Conservation (phyloP, 1,140 invertebrate genomes). For the Drosophila lini region DNA sequence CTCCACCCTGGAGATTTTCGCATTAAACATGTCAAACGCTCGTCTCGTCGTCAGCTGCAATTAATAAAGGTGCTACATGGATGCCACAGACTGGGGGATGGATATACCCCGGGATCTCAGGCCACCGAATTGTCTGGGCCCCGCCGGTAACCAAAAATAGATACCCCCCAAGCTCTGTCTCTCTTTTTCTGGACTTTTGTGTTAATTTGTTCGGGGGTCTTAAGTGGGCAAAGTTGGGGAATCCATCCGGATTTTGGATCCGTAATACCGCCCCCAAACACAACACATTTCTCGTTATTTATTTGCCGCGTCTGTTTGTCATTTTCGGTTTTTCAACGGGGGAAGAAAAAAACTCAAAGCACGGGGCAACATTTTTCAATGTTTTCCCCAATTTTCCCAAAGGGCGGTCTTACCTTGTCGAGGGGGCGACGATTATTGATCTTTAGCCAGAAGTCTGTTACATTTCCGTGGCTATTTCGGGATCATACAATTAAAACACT, state of each 20-base stretch:
- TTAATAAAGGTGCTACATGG: slow-evolving; percentile 81
- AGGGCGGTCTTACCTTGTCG: slow-evolving; percentile 7
- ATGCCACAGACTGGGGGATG: slow-evolving; percentile 33
- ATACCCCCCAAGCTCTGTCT: slow-evolving; percentile 13
- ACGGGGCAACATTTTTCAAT: slow-evolving; percentile 61
- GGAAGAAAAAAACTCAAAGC: slow-evolving; percentile 25
- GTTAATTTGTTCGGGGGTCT: slow-evolving; percentile 55
- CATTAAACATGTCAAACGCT: slow-evolving; percentile 81
- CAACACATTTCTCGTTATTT: slow-evolving; percentile 65
- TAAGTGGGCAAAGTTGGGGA: slow-evolving; percentile 23
- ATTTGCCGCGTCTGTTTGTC: slow-evolving; percentile 81
- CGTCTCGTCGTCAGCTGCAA: slow-evolving; percentile 80
- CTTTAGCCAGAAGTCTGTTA: slow-evolving; percentile 70
- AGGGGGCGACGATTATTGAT: slow-evolving; percentile 68
- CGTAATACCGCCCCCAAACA: slow-evolving; percentile 8
- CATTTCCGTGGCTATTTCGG: slow-evolving; percentile 68
- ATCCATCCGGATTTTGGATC: neutral
- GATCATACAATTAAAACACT: slow-evolving; percentile 56
- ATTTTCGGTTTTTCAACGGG: slow-evolving; percentile 36
- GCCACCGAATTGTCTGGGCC: slow-evolving; percentile 43
- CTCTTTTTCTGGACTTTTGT: slow-evolving; percentile 17
- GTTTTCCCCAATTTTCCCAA: slow-evolving; percentile 4
- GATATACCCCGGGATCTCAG: slow-evolving; percentile 35
- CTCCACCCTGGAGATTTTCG: slow-evolving; percentile 52
- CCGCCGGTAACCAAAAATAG: slow-evolving; percentile 49